Evolutionary conservation across 1,140 invertebrate species (phyloP).

Genomic region (Callitettix versicolor): DNA sequence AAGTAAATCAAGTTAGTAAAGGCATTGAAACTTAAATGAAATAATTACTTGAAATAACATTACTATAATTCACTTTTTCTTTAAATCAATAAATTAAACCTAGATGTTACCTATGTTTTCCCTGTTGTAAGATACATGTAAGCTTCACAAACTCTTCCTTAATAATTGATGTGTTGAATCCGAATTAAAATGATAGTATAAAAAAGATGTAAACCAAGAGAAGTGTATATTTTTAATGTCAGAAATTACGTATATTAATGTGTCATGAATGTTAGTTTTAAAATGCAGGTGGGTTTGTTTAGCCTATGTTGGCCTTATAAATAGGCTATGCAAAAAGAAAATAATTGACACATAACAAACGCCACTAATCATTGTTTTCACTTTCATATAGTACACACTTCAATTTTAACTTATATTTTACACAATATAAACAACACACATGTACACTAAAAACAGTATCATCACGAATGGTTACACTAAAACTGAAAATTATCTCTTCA

Average conservation of each 20-base stretch:
- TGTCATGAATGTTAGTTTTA: neutral
- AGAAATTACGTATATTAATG: neutral
- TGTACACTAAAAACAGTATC: neutral
- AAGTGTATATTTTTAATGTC: neutral
- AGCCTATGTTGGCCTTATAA: slow-evolving; percentile 3
- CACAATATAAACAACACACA: neutral
- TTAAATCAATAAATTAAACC: no score
- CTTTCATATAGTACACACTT: neutral
- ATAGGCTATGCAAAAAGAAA: slow-evolving; percentile 1
- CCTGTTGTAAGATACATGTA: no score
- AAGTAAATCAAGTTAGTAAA: no score
- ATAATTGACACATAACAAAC: neutral
- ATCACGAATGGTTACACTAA: neutral
- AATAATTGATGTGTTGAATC: neutral
- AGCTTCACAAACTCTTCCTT: neutral
- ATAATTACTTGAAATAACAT: no score
- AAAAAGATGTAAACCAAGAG: neutral
- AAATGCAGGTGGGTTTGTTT: slow-evolving; percentile 5
- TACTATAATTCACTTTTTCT: no score
- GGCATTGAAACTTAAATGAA: no score
- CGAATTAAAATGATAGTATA: neutral
- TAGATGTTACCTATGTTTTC: no score
- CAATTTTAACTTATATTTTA: neutral
- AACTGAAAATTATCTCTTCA: slow-evolving; percentile 4
- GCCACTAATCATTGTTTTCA: neutral